phyloP scores from a whole-genome alignment of 2,797 vertebrate genomes.

The Eulemur coronatus region DNA sequence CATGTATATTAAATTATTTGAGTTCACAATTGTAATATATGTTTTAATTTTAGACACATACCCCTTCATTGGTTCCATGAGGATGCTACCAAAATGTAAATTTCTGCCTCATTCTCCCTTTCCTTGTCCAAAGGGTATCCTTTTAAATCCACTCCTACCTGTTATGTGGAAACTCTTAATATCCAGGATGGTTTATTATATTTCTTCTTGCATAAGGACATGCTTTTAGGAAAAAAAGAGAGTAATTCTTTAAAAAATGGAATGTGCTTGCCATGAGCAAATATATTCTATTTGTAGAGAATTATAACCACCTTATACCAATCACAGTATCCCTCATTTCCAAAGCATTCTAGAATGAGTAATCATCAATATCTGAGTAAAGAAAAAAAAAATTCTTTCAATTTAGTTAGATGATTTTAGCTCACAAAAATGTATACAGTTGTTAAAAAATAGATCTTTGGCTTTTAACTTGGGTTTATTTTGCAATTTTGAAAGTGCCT shows the following conservation, averaged over 20 bases:
- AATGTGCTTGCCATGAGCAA: slow-evolving; percentile 13
- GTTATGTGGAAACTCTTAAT: not conserved
- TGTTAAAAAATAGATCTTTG: slow-evolving; percentile 67
- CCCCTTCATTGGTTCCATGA: not conserved
- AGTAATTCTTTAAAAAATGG: not conserved
- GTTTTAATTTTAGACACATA: not conserved
- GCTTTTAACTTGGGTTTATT: slow-evolving; percentile 74
- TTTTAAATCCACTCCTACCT: not conserved
- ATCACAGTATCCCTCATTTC: slow-evolving; percentile 51
- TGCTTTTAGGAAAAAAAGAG: not conserved
- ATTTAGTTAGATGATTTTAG: slow-evolving; percentile 72
- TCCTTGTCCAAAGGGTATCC: not conserved
- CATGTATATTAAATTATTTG: not conserved
- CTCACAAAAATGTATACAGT: slow-evolving; percentile 44
- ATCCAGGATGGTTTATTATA: not conserved
- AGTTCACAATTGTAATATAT: not conserved
- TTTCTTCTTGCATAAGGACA: slow-evolving; percentile 12
- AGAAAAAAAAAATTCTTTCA: slow-evolving; percentile 77
- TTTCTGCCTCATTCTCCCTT: not conserved
- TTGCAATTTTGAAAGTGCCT: slow-evolving; percentile 79
- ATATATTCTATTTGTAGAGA: not conserved
- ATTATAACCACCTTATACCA: slow-evolving; percentile 55
- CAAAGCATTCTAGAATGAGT: slow-evolving; percentile 70
- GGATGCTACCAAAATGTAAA: no score
- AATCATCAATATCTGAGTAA: slow-evolving; percentile 76